Evolutionary conservation across 2,888 invertebrate genomes (phyloP).

Genomic region (Sycophila texana): DNA sequence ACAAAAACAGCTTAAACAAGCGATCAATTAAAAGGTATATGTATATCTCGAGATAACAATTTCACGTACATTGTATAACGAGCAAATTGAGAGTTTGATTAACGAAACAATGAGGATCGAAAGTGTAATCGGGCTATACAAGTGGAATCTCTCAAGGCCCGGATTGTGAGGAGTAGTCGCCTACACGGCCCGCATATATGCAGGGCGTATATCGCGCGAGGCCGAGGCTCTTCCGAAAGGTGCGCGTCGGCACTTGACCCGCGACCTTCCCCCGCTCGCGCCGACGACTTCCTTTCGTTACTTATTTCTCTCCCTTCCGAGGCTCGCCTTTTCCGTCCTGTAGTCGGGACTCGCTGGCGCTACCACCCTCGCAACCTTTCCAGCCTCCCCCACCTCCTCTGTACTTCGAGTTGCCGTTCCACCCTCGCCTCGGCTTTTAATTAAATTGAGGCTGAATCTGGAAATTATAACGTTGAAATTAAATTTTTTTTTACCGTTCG

Average conservation of each 20-base stretch:
- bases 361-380: not conserved
- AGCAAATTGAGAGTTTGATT: too few relatives aligned
- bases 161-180: too few relatives aligned
- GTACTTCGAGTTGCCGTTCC: not conserved
- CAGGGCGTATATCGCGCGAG: not conserved
- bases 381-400: not conserved
- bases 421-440: conserved; percentile 22
- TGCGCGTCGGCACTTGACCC: conserved; percentile 40
- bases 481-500: conserved; percentile 14
- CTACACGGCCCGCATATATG: too few relatives aligned
- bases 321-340: not conserved
- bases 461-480: conserved; percentile 39
- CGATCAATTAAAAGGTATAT: too few relatives aligned
- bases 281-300: conserved; percentile 43
- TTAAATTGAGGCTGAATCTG: conserved; percentile 49
- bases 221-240: conserved; percentile 24
- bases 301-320: conserved; percentile 13
- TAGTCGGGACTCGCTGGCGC: too few relatives aligned
- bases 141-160: too few relatives aligned
- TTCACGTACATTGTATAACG: too few relatives aligned
- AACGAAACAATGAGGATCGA: too few relatives aligned
- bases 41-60: too few relatives aligned
- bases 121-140: too few relatives aligned
- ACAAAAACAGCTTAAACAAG: too few relatives aligned
- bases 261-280: conserved; percentile 38